phyloP scores from a whole-genome alignment of 1,140 invertebrate species.

The Papilio aristodemus region DNA sequence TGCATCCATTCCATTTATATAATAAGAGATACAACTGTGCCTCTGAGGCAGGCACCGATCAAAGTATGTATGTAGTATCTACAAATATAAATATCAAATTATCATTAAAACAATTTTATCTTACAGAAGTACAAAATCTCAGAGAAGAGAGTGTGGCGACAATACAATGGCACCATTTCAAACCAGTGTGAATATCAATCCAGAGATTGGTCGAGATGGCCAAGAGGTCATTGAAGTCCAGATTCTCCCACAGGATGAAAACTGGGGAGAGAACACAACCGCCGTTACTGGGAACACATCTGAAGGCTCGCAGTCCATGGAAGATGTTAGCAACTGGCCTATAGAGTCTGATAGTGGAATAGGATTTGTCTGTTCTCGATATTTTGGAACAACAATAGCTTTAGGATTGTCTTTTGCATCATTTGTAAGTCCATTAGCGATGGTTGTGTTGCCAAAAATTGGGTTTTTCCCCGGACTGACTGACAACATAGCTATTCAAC shows the following conservation, averaged over 20 bases:
- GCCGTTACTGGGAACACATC: slow-evolving; percentile 98
- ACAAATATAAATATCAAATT: too few relatives aligned
- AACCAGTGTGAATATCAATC: slow-evolving; percentile 88
- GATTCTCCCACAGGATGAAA: slow-evolving; percentile 97
- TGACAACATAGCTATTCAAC: slow-evolving; percentile 72
- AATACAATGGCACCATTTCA: slow-evolving; percentile 87
- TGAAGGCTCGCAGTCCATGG: slow-evolving; percentile 95
- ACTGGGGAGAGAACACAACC: slow-evolving; percentile 98
- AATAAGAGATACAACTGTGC: too few relatives aligned
- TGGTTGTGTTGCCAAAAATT: slow-evolving; percentile 96
- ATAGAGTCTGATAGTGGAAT: slow-evolving; percentile 87
- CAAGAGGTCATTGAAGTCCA: slow-evolving; percentile 95
- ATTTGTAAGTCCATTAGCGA: slow-evolving; percentile 95
- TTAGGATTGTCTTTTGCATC: slow-evolving; percentile 89
- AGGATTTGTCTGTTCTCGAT: slow-evolving; percentile 88
- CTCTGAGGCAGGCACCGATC: too few relatives aligned
- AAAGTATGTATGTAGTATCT: too few relatives aligned
- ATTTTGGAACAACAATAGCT: slow-evolving; percentile 88
- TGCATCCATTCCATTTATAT: too few relatives aligned
- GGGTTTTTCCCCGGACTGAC: slow-evolving; percentile 86
- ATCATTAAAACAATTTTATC: not conserved
- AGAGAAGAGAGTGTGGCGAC: slow-evolving; percentile 69
- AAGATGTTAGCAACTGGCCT: slow-evolving; percentile 91
- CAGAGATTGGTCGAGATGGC: slow-evolving; percentile 84
- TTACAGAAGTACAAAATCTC: slow-evolving; percentile 77